Conservation (phyloP, 1,140 invertebrate species). For the Pararge aegeria region DNA sequence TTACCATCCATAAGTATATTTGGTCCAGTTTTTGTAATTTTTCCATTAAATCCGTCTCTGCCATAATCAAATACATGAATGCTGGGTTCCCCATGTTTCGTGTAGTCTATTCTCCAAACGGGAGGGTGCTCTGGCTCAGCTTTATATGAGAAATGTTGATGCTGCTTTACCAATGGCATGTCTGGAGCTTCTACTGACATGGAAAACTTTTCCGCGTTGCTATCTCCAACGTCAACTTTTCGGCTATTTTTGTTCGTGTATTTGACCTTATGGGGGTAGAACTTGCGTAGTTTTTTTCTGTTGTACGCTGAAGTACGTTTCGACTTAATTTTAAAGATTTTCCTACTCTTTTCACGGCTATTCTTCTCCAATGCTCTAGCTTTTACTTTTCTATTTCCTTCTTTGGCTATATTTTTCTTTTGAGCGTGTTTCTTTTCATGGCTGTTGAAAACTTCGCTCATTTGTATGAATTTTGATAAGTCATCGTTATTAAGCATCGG, state of each 20-base stretch:
- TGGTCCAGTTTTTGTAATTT: slow-evolving; percentile 42
- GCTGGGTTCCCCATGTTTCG: slow-evolving; percentile 59
- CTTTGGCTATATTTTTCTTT: slow-evolving; percentile 15
- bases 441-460: slow-evolving; percentile 32
- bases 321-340: slow-evolving; percentile 32
- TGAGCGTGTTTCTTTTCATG: slow-evolving; percentile 16
- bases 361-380: slow-evolving; percentile 21
- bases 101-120: slow-evolving; percentile 65
- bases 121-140: slow-evolving; percentile 41
- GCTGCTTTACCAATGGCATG: slow-evolving; percentile 29
- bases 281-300: slow-evolving; percentile 61
- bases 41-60: slow-evolving; percentile 40
- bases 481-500: slow-evolving; percentile 53
- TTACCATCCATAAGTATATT: slow-evolving; percentile 40
- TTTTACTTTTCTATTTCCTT: slow-evolving; percentile 21
- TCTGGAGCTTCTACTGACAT: slow-evolving; percentile 57
- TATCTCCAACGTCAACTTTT: slow-evolving; percentile 35
- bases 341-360: slow-evolving; percentile 33
- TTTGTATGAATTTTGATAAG: slow-evolving; percentile 47
- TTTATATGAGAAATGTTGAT: slow-evolving; percentile 44
- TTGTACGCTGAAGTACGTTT: slow-evolving; percentile 40
- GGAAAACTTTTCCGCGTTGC: slow-evolving; percentile 54
- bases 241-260: slow-evolving; percentile 49
- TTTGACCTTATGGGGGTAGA: slow-evolving; percentile 67
- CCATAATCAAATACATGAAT: slow-evolving; percentile 42